phyloP scores from a whole-genome alignment of 1,140 invertebrate species.

The Mercenaria mercenaria region DNA sequence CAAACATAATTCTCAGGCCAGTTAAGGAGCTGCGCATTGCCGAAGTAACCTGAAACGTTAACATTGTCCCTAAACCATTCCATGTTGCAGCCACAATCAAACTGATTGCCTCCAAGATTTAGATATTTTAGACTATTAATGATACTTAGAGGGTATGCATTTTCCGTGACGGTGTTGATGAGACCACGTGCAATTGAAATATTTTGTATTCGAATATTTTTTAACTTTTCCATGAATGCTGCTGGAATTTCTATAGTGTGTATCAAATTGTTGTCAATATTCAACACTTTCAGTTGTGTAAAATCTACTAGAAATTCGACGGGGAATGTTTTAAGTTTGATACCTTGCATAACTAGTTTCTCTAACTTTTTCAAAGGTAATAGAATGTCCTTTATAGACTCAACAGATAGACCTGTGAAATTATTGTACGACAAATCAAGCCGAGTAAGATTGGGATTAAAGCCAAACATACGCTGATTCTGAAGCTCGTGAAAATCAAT shows the following conservation, averaged over 20 bases:
- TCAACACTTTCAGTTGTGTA: background rate
- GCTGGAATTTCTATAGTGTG: background rate
- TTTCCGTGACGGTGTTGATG: background rate
- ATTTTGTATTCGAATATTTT: background rate
- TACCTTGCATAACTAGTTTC: background rate
- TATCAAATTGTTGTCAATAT: background rate
- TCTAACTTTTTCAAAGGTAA: background rate
- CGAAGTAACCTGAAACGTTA: background rate
- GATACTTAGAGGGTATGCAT: background rate
- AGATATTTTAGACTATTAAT: background rate
- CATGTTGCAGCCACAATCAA: conserved; percentile 15
- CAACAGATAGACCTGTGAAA: background rate
- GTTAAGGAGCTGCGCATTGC: background rate
- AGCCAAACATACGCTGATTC: background rate
- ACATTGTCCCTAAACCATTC: background rate
- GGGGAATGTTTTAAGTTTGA: background rate
- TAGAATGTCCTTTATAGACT: background rate
- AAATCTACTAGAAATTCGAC: background rate
- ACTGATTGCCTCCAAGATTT: conserved; percentile 5
- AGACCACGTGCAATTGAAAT: background rate
- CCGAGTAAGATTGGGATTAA: background rate
- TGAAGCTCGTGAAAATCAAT: background rate
- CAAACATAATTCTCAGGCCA: conserved; percentile 37
- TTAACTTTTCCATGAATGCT: background rate
- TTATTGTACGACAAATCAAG: conserved; percentile 31